Evolutionary conservation across 2,113 vertebrate species (phyloP).

Genomic region (Patagioenas fasciata): DNA sequence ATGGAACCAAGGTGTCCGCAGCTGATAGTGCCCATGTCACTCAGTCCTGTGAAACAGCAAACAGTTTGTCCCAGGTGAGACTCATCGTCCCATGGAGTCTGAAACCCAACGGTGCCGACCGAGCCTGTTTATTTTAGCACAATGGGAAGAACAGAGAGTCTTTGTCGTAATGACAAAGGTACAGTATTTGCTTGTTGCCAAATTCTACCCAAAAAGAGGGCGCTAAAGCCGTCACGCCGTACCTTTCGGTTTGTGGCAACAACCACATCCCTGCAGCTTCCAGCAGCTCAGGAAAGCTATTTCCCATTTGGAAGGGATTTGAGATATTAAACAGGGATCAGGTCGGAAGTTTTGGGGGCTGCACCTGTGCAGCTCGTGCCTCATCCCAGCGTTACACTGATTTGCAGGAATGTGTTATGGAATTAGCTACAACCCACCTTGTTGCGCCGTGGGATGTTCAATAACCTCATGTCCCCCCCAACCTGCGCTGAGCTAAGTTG

Average conservation of each 20-base stretch:
- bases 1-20: neutral
- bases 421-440: neutral
- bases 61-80: constrained; percentile 13
- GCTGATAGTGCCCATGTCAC: neutral
- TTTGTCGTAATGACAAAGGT: constrained; percentile 39
- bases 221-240: rapidly evolving
- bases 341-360: neutral
- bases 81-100: constrained; percentile 14
- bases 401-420: neutral
- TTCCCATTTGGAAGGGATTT: neutral
- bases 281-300: neutral
- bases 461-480: neutral
- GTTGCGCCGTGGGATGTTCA: neutral
- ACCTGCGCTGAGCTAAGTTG: neutral
- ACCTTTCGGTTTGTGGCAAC: neutral
- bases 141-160: constrained; percentile 26
- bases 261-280: neutral
- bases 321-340: neutral
- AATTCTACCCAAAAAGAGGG: constrained; percentile 24
- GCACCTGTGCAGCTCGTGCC: rapidly evolving
- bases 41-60: neutral
- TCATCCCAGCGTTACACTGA: neutral
- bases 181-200: constrained; percentile 43
- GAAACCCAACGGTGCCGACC: neutral
- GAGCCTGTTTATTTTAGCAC: neutral